These are phyloP conservation scores for Conopomorpha cramerella DNA, from an alignment of 1,140 invertebrate genomes.

Conservation along the genomic window DNA sequence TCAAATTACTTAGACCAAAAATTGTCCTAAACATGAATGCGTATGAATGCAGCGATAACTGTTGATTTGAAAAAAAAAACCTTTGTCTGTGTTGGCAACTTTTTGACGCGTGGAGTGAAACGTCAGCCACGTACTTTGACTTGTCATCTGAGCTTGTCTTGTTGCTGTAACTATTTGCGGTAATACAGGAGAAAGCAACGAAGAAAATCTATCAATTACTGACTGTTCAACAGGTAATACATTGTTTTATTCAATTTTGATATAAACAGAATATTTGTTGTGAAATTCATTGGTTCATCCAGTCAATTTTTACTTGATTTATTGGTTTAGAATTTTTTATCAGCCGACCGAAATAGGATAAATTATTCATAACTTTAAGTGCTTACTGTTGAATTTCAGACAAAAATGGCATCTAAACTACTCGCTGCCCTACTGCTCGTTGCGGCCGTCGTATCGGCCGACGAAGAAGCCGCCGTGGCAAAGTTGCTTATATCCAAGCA, in stretches of 20 bases:
- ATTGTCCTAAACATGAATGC: too few species aligned
- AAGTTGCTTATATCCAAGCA: slow-evolving; percentile 82
- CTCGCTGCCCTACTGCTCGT: slow-evolving; percentile 39
- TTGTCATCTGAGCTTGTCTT: slow-evolving; percentile 23
- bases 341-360: not conserved
- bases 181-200: not conserved
- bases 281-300: not conserved
- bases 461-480: slow-evolving; percentile 71
- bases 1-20: too few species aligned
- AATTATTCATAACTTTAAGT: not conserved
- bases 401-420: slow-evolving; percentile 43
- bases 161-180: not conserved
- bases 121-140: slow-evolving; percentile 47
- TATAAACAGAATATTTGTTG: not conserved
- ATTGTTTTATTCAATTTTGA: not conserved
- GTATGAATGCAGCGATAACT: slow-evolving; percentile 14
- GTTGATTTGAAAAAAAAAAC: not conserved
- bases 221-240: not conserved
- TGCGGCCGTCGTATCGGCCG: slow-evolving; percentile 48
- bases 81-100: slow-evolving; percentile 18
- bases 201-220: not conserved
- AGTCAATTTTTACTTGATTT: too few species aligned
- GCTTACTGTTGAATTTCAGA: slow-evolving; percentile 24
- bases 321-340: too few species aligned
- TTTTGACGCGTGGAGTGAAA: slow-evolving; percentile 53